These are phyloP conservation scores for Setipinna tenuifilis DNA, from an alignment of 2,797 vertebrate genomes.

Conservation along the genomic window DNA sequence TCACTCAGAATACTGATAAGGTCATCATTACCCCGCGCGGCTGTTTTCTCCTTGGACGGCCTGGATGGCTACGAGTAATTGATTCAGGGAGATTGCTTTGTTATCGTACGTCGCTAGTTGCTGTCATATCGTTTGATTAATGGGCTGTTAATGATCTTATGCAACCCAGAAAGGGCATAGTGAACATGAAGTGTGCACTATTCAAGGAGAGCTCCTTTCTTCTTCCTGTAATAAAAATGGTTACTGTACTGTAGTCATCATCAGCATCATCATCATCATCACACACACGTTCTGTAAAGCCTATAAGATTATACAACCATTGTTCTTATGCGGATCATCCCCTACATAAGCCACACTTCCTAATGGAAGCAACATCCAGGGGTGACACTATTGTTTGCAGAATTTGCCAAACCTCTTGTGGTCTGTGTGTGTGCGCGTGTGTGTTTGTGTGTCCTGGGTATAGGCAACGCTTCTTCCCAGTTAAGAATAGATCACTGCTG, in stretches of 20 bases:
- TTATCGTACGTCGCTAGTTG: constrained; percentile 13
- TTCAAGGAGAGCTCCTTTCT: neutral
- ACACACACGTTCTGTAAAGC: too few relatives aligned
- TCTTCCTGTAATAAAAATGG: too few relatives aligned
- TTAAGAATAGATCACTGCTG: neutral
- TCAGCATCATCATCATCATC: too few relatives aligned
- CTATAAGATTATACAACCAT: too few relatives aligned
- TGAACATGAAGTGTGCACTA: neutral
- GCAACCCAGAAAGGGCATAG: constrained; percentile 16
- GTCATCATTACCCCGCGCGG: neutral
- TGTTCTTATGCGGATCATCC: neutral
- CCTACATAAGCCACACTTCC: neutral
- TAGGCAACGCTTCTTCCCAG: neutral
- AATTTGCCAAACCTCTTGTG: neutral
- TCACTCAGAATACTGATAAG: constrained; percentile 7
- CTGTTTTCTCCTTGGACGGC: constrained; percentile 6
- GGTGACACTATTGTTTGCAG: neutral
- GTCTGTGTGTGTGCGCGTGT: neutral
- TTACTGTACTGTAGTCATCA: too few relatives aligned
- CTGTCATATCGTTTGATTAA: constrained; percentile 19
- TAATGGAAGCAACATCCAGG: neutral
- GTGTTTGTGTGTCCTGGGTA: neutral
- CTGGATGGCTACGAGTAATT: neutral
- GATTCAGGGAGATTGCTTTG: constrained; percentile 25
- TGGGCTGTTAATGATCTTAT: constrained; percentile 6